These are phyloP conservation scores for Scaptomyza flava DNA, from an alignment of 2,888 invertebrate species.

Conservation along the genomic window DNA sequence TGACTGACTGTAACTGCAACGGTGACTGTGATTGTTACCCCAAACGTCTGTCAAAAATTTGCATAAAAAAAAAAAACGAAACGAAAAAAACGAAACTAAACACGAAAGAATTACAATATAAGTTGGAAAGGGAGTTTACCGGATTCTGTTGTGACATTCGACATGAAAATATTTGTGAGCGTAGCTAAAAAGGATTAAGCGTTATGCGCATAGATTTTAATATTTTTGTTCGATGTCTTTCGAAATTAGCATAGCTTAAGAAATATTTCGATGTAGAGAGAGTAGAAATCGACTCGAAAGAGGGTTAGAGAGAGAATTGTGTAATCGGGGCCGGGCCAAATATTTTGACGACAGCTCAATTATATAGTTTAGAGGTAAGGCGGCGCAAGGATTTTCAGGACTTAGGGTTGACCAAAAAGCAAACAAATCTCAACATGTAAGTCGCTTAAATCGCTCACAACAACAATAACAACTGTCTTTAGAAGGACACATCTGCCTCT, in stretches of 20 bases:
- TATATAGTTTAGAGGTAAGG: conserved; percentile 28
- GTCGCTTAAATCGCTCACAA: conserved; percentile 44
- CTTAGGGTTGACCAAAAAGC: conserved; percentile 44
- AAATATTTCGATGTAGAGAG: background rate
- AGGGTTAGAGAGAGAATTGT: background rate
- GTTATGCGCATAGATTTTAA: conserved; percentile 44
- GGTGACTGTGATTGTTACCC: conserved; percentile 43
- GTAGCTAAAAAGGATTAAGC: conserved; percentile 61
- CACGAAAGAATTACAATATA: conserved; percentile 15
- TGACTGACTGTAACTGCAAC: conserved; percentile 17
- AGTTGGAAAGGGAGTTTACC: background rate
- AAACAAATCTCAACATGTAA: conserved; percentile 58
- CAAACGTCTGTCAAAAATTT: conserved; percentile 48
- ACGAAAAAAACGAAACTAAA: conserved; percentile 37
- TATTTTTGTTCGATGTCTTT: conserved; percentile 18
- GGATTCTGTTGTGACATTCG: conserved; percentile 62
- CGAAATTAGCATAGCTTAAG: conserved; percentile 62
- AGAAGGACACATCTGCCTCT: conserved; percentile 3
- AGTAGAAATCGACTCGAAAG: background rate
- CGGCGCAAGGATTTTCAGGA: conserved; percentile 4
- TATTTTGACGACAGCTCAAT: conserved; percentile 67
- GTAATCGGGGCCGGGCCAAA: conserved; percentile 31
- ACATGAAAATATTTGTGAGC: conserved; percentile 75
- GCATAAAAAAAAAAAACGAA: conserved; percentile 65
- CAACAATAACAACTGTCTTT: conserved; percentile 4